Conservation (phyloP, 2,113 vertebrate species). For the Hippocampus guttulatus region DNA sequence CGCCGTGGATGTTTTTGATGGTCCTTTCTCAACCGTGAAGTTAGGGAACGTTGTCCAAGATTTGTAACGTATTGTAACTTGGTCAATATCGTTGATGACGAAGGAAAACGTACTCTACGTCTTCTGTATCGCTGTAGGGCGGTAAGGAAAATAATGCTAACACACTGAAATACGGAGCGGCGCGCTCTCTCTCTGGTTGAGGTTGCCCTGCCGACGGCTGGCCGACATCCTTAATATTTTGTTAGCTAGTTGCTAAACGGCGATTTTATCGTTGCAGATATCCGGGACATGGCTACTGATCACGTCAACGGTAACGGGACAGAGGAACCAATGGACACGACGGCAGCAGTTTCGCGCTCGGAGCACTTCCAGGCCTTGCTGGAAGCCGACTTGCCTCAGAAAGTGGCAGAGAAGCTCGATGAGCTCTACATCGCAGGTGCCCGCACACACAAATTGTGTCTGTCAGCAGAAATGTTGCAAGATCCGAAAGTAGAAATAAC, state of each 20-base stretch:
- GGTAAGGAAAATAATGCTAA: too few relatives aligned
- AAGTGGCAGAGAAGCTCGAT: slow-evolving; percentile 97
- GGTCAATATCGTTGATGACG: too few relatives aligned
- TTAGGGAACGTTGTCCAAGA: too few relatives aligned
- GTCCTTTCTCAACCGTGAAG: too few relatives aligned
- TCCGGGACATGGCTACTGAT: slow-evolving; percentile 94
- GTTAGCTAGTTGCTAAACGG: not conserved
- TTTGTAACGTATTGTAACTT: too few relatives aligned
- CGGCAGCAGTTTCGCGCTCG: slow-evolving; percentile 83
- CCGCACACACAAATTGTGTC: slow-evolving; percentile 1
- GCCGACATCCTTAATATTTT: too few relatives aligned
- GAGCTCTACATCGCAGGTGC: slow-evolving; percentile 98
- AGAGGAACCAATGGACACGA: slow-evolving; percentile 96
- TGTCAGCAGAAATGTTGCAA: not conserved
- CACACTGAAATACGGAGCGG: too few relatives aligned
- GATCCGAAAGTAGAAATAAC: not conserved
- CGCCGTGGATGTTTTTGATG: too few relatives aligned
- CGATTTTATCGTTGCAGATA: slow-evolving; percentile 72
- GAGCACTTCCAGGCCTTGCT: slow-evolving; percentile 92
- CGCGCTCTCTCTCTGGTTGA: too few relatives aligned
- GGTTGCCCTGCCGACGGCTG: too few relatives aligned
- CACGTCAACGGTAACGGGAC: slow-evolving; percentile 97
- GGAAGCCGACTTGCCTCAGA: slow-evolving; percentile 92
- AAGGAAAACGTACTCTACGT: too few relatives aligned
- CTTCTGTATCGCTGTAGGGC: too few relatives aligned